Evolutionary conservation across 2,113 vertebrate species (phyloP).

Genomic region (Saccopteryx bilineata): DNA sequence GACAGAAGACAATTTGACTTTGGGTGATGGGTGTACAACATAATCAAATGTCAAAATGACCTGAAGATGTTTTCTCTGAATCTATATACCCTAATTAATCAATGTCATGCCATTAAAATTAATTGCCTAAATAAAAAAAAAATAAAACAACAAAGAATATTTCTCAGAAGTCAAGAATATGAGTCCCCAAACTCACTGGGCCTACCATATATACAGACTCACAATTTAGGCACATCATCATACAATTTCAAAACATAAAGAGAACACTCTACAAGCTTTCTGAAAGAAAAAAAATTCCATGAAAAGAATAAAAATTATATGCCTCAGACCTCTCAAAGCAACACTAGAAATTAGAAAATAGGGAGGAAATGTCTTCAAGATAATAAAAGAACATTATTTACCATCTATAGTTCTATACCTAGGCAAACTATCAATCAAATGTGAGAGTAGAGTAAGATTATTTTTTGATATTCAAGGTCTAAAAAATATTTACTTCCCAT

Average conservation of each 20-base stretch:
- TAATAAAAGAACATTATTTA: background rate
- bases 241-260: slow-evolving; percentile 12
- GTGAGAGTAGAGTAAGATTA: background rate
- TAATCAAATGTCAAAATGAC: too few relatives aligned
- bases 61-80: too few relatives aligned
- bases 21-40: too few relatives aligned
- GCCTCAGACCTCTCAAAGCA: background rate
- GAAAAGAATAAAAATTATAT: background rate
- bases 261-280: background rate
- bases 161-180: slow-evolving; percentile 4
- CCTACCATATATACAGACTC: background rate
- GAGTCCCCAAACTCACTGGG: background rate
- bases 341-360: background rate
- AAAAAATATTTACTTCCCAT: slow-evolving; percentile 21
- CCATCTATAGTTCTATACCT: background rate
- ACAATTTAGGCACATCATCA: background rate
- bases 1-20: too few relatives aligned
- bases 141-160: background rate
- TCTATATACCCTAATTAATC: too few relatives aligned
- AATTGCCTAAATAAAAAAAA: too few relatives aligned
- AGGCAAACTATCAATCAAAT: slow-evolving; percentile 22
- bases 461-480: slow-evolving; percentile 5
- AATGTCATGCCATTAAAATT: too few relatives aligned
- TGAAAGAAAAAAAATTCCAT: background rate
- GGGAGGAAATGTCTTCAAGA: background rate